A percentile compares a stretch with the other conserved stretches of the same genome.
phyloP scores from a whole-genome alignment of 2,113 vertebrate species.

The Oncorhynchus gorbuscha region DNA sequence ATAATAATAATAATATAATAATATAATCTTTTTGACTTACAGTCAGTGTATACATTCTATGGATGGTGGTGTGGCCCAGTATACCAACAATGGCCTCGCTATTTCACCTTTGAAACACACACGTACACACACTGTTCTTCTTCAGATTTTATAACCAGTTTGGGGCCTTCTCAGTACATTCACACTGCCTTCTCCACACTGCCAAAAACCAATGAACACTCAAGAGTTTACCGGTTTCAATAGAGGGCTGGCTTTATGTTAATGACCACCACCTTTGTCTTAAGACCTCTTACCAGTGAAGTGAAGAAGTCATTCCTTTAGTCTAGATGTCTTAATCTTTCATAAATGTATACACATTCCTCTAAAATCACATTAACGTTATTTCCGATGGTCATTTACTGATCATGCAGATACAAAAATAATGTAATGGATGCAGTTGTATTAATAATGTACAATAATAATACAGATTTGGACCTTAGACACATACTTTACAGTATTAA shows the following conservation, averaged over 20 bases:
- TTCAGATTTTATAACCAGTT: constrained; percentile 24
- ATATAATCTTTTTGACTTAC: too few relatives aligned
- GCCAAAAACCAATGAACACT: not conserved
- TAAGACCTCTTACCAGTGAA: not conserved
- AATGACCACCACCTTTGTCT: not conserved
- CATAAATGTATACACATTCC: not conserved
- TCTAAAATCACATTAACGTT: not conserved
- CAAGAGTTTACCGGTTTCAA: not conserved
- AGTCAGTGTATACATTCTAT: too few relatives aligned
- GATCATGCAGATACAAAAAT: not conserved
- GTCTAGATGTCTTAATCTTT: not conserved
- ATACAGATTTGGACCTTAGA: too few relatives aligned
- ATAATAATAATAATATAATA: too few relatives aligned
- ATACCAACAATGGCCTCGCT: not conserved
- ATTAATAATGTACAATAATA: too few relatives aligned
- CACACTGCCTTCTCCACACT: constrained; percentile 40
- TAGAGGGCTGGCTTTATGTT: not conserved
- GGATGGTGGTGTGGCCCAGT: not conserved
- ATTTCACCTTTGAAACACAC: not conserved
- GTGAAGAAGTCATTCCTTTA: not conserved
- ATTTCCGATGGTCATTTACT: not conserved
- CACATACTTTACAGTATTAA: too few relatives aligned
- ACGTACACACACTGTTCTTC: constrained; percentile 16
- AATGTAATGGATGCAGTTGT: not conserved
- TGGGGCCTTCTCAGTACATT: constrained; percentile 47